Base-by-base conservation (phyloP, 1,140 invertebrate species). In the Pectinophora gossypiella region DNA sequence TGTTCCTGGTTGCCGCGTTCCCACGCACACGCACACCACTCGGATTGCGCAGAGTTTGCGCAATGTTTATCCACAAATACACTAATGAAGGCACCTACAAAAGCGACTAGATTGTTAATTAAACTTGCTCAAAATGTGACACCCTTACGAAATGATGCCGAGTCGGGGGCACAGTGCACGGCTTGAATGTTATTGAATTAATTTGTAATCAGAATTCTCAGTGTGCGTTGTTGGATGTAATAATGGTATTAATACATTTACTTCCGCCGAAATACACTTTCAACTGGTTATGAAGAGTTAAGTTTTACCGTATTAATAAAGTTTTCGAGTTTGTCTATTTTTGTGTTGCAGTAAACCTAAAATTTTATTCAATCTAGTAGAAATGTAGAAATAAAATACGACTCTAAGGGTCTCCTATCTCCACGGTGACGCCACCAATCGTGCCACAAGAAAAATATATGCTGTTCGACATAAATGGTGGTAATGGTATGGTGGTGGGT, bases 51-150 rank as follows among this genome's bases (percentile, higher is more conserved):
- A 59, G 69, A 73, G 79, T 73, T 78, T 76, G 75, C 71, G 67
- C 72, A 68, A 74, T 83, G 78, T 85, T 87, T 87, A 83, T 81
- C 78, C 72, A 82, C 82, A 87, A 87, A 87, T 84, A 87, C 75
- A 83, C 84, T 87, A 87, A 87, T 85, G 84, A 87, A 87, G 81
- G 78, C 76, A 81, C 76, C 82, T 81, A 82, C 84, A 79, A 81
- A 87, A 84, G 80, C 83, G 72, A 81, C 77, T 85, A 83, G 77
- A 83, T 85, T 87, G 80, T 85, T 85, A 85, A 87, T 87, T 87
- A 83, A 87, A 87, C 80, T 83, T 77, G 78, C 78, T 84, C 72
- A 83, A 85, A 85, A 85, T 87, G 84, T 83, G 80, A 83, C 80
- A 87, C 76, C 81, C 81, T 81, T 82, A 82, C 78, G 68, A 77